Evolutionary conservation across 2,888 invertebrate genomes (phyloP).

Genomic region (Macrophya alboannulata): DNA sequence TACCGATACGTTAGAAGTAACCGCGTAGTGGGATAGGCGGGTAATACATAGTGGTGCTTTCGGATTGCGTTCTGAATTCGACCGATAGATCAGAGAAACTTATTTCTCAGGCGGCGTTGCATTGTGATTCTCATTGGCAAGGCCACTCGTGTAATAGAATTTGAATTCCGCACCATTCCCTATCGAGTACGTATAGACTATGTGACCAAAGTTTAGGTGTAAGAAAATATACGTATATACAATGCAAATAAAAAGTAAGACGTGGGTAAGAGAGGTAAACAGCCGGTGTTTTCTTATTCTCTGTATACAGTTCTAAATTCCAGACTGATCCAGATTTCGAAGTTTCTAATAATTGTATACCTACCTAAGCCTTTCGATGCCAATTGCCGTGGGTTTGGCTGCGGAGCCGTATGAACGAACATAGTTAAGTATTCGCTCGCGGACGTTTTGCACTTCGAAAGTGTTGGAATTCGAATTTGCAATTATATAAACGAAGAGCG

Average conservation of each 20-base stretch:
- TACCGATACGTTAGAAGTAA: not conserved
- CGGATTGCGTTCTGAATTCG: conserved; percentile 39
- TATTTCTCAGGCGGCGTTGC: conserved; percentile 30
- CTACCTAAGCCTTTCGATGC: conserved; percentile 20
- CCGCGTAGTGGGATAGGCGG: not conserved
- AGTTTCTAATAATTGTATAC: conserved; percentile 41
- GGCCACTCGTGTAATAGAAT: conserved; percentile 41
- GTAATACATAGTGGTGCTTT: not conserved
- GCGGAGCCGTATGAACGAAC: not conserved
- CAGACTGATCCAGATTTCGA: conserved; percentile 45
- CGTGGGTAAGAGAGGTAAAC: not conserved
- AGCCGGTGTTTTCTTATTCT: conserved; percentile 15
- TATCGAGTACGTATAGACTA: conserved; percentile 1
- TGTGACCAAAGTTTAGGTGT: conserved; percentile 29
- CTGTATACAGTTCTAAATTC: not conserved
- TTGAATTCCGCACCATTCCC: conserved; percentile 49
- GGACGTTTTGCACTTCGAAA: not conserved
- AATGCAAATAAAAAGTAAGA: not conserved
- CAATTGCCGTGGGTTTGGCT: not conserved
- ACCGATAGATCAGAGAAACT: conserved; percentile 38
- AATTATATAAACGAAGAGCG: not conserved
- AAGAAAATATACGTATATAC: not conserved
- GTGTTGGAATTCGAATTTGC: conserved; percentile 24
- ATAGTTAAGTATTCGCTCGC: not conserved
- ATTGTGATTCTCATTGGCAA: conserved; percentile 48